Evolutionary conservation across 1,140 invertebrate species (phyloP).

Genomic region (Bombus picipes): DNA sequence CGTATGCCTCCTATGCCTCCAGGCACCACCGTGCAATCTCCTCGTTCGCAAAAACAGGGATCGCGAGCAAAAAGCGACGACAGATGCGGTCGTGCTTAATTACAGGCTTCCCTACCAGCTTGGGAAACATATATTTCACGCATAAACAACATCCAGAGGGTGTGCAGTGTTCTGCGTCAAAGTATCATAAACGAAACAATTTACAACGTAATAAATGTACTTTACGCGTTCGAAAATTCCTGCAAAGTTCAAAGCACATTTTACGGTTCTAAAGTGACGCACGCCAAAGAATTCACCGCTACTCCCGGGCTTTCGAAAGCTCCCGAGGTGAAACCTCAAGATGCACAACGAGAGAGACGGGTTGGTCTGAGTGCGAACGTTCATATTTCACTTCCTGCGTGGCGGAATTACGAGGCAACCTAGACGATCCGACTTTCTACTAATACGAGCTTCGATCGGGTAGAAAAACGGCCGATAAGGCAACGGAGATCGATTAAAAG

Average conservation of each 20-base stretch:
- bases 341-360: conserved; percentile 22
- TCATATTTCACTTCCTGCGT: conserved; percentile 45
- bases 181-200: background rate
- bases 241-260: background rate
- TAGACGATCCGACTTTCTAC: conserved; percentile 39
- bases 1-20: background rate
- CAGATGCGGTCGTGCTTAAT: background rate
- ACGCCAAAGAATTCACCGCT: no score
- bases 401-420: conserved; percentile 26
- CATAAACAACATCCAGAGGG: background rate
- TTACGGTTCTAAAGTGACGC: background rate
- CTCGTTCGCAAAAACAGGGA: conserved; percentile 15
- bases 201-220: background rate
- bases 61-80: background rate
- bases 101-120: background rate
- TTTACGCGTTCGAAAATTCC: background rate
- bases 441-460: conserved; percentile 36
- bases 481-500: conserved; percentile 25
- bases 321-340: conserved; percentile 7
- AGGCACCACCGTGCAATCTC: conserved; percentile 3
- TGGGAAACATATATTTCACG: background rate
- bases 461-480: conserved; percentile 42
- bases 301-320: background rate
- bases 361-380: background rate
- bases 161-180: background rate